phyloP scores from a whole-genome alignment of 2,888 invertebrate genomes.

The Napeogenes inachia region DNA sequence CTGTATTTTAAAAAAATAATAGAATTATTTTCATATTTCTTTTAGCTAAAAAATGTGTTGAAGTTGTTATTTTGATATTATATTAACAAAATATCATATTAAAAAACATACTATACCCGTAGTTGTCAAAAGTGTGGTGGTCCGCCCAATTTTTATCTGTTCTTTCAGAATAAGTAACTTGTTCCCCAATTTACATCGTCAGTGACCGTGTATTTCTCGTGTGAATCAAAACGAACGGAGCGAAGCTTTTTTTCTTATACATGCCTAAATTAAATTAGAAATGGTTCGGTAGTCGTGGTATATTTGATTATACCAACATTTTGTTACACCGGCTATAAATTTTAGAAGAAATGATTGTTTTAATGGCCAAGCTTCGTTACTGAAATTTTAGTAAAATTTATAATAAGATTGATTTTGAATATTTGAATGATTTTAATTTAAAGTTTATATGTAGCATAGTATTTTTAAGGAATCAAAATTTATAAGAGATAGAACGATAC shows the following conservation, averaged over 20 bases:
- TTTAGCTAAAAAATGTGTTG: no score
- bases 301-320: slow-evolving; percentile 6
- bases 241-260: slow-evolving; percentile 51
- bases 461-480: no score
- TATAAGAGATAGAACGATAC: no score
- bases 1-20: no score
- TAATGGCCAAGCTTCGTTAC: no score
- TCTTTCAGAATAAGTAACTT: slow-evolving; percentile 55
- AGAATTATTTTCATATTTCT: no score
- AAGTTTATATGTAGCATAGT: no score
- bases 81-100: no score
- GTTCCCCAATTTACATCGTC: slow-evolving; percentile 69
- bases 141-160: slow-evolving; percentile 33
- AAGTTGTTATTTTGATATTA: no score
- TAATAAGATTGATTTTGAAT: no score
- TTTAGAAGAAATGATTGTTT: not conserved
- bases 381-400: no score
- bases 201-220: slow-evolving; percentile 75
- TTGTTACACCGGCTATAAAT: not conserved
- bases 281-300: slow-evolving; percentile 34
- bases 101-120: slow-evolving; percentile 12
- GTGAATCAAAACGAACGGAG: slow-evolving; percentile 61
- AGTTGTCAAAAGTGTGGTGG: slow-evolving; percentile 15
- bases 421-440: no score
- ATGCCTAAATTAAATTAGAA: slow-evolving; percentile 67